Percentiles rank a stretch among this genome's conserved stretches.
Evolutionary conservation across 2,888 invertebrate genomes (phyloP).

Genomic region (Sympetrum striolatum): DNA sequence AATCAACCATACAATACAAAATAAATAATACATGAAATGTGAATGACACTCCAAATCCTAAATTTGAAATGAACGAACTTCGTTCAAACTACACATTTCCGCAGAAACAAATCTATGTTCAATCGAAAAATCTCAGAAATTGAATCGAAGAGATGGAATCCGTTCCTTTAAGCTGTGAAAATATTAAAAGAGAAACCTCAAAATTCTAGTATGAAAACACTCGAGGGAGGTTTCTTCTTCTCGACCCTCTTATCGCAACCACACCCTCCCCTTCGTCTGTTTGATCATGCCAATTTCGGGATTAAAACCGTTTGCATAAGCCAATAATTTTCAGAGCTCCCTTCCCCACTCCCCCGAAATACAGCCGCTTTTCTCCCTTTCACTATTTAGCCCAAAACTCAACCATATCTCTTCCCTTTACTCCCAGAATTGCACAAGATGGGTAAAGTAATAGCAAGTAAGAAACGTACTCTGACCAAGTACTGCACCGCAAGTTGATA

Average conservation of each 20-base stretch:
- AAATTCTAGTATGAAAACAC: not conserved
- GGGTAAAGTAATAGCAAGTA: not conserved
- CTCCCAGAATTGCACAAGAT: not conserved
- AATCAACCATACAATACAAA: too few relatives aligned
- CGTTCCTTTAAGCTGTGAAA: not conserved
- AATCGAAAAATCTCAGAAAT: not conserved
- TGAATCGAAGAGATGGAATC: not conserved
- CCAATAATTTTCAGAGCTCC: constrained; percentile 32
- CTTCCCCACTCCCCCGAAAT: not conserved
- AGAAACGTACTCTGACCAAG: not conserved
- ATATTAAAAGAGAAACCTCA: too few relatives aligned
- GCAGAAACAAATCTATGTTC: too few relatives aligned
- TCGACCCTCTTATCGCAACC: not conserved
- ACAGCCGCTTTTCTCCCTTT: constrained; percentile 5
- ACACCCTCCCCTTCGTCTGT: not conserved
- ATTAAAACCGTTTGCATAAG: constrained; percentile 44
- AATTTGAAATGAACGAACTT: too few relatives aligned
- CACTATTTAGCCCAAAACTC: not conserved
- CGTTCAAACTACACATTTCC: too few relatives aligned
- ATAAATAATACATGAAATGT: too few relatives aligned
- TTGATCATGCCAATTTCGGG: constrained; percentile 40
- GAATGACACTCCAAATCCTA: too few relatives aligned
- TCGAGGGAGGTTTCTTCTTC: not conserved
- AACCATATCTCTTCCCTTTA: not conserved
- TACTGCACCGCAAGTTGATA: not conserved